A percentile compares a stretch with the other conserved stretches of the same genome.
phyloP scores from a whole-genome alignment of 1,140 invertebrate species.

The Trypoxylus dichotomus region DNA sequence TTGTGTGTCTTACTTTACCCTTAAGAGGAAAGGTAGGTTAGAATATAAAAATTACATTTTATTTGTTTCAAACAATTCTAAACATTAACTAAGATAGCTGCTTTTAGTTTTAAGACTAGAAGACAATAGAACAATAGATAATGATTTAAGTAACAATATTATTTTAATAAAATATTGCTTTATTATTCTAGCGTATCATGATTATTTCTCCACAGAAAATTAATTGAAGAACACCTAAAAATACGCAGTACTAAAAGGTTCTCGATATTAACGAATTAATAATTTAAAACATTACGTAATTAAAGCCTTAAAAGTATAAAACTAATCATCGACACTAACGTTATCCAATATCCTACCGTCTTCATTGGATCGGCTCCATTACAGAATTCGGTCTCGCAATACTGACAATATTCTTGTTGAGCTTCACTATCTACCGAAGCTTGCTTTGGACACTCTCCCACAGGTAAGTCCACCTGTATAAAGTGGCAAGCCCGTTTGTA shows the following conservation, averaged over 20 bases:
- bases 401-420: not conserved
- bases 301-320: slow-evolving; percentile 18
- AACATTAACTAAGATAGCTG: too few species aligned
- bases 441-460: slow-evolving; percentile 3
- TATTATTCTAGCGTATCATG: too few species aligned
- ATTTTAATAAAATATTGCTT: too few species aligned
- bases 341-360: not conserved
- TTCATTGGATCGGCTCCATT: slow-evolving; percentile 9
- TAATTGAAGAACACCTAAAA: not conserved
- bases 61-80: too few species aligned
- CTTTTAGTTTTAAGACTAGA: too few species aligned
- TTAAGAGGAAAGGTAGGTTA: too few species aligned
- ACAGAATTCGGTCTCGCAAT: slow-evolving; percentile 13
- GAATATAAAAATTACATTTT: too few species aligned
- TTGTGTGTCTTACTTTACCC: too few species aligned
- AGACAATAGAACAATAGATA: too few species aligned
- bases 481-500: slow-evolving; percentile 20
- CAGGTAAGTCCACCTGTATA: not conserved
- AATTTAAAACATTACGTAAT: slow-evolving; percentile 12
- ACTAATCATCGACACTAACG: not conserved
- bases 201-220: not conserved
- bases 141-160: too few species aligned
- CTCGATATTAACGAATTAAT: not conserved
- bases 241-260: not conserved
- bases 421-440: not conserved